Evolutionary conservation across 1,140 invertebrate species (phyloP), one percentile per base, ranked within the genome.

Genomic region (Drosophila elegans): DNA sequence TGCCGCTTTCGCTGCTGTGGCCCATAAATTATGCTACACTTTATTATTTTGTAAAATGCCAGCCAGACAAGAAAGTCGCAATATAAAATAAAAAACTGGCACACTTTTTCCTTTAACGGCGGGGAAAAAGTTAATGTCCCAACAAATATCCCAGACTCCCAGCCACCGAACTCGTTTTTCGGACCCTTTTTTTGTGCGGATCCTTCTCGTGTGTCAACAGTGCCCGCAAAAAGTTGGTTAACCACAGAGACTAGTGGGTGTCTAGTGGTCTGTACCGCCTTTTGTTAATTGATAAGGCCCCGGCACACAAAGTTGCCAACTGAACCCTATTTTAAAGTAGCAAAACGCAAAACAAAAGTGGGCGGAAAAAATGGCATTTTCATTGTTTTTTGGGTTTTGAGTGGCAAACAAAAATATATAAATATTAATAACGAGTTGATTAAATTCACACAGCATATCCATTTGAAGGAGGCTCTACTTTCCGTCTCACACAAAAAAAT

Each of bases 21-120:
- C 61, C 77, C 78, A 86, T 85, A 85, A 86, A 81, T 85, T 85
- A 78, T 82, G 78, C 57, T 54, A 86, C 69, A 71, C 82, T 86
- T 86, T 85, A 85, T 86, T 85, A 82, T 86, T 86, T 81, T 78
- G 68, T 71, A 74, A 86, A 78, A 56, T 49, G 49, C 63, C 67
- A 68, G 49, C 49, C 44, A 68, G 42, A 46, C 80, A 69, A 75
- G 48, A 52, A 69, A 12, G 45, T 39, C 49, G 54, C 52, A 66
- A 66, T 60, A 10, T 21, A 11, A n/a, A 25, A 39, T 12, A 25
- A 69, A 68, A 51, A 69, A 69, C 13, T 56, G 49, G 16, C 63
- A 34, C 39, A 68, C 62, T 68, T 69, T 67, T 45, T 16, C 38
- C 21, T 73, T 51, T 71, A 73, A 71, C 71, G 44, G 53, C 32